Conservation (phyloP, 1,140 invertebrate genomes). For the Littorina saxatilis region DNA sequence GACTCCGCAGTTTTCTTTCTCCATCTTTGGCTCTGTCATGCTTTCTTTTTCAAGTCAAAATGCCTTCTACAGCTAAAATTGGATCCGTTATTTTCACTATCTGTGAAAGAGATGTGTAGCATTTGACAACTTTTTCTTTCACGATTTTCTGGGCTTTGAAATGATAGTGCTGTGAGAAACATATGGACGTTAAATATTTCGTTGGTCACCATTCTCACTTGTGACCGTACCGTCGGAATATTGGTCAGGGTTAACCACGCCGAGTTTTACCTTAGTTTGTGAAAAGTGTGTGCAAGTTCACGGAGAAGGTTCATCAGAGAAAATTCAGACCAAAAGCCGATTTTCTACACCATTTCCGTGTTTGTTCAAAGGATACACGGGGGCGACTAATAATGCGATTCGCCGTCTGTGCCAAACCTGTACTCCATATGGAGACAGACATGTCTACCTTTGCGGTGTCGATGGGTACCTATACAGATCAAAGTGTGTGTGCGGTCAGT, state of each 20-base stretch:
- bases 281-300: background rate
- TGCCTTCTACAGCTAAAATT: background rate
- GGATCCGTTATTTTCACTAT: background rate
- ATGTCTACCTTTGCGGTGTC: too few relatives aligned
- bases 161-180: background rate
- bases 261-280: background rate
- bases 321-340: background rate
- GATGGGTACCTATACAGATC: too few relatives aligned
- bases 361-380: too few relatives aligned
- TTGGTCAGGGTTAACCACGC: slow-evolving; percentile 2
- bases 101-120: background rate
- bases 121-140: background rate
- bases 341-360: background rate
- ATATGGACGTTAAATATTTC: background rate
- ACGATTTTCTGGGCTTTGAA: background rate
- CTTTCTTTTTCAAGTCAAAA: slow-evolving; percentile 25
- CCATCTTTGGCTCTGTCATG: slow-evolving; percentile 30
- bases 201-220: background rate
- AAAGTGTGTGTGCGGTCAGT: too few relatives aligned
- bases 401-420: too few relatives aligned
- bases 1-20: slow-evolving; percentile 25
- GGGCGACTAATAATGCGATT: too few relatives aligned
- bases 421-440: too few relatives aligned
- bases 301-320: background rate
- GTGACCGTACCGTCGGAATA: background rate